Evolutionary conservation across 2,797 vertebrate species (phyloP), one percentile per base, ranked within the genome.

Genomic region (Paratrypauchen microcephalus): DNA sequence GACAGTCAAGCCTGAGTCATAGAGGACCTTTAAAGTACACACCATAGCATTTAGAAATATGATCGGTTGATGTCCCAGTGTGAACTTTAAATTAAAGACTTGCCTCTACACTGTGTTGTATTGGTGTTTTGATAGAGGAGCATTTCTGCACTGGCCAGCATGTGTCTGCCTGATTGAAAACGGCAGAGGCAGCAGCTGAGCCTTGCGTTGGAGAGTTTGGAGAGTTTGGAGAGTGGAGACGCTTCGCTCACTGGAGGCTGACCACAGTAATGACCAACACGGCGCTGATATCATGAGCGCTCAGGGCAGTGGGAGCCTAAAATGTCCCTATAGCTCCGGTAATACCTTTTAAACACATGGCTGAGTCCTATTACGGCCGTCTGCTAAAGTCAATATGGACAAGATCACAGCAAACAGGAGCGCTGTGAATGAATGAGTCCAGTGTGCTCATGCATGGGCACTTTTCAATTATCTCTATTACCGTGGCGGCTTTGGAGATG

Each of bases 101-200:
- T 26, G 54, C 54, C 1, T 12, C 54, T 5, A 1, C 54, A 9
- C 13, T 16, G 26, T 15, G 24, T 57, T 18, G 26, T 57, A 57
- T 48, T 26, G 23, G 23, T 73, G 70, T 73, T 73, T 77, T 78
- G 72, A 77, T n/a, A 21, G 28, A 56, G 54, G 66, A 77, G 57
- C 15, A 28, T 54, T 82, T 79, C 52, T 76, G 50, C 41, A 2
- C 23, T 18, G 15, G 23, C 45, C 69, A 55, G 73, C 86, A 86
- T 86, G 78, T 69, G 81, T 87, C 85, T 83, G 52, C 36, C 67
- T 68, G 62, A 72, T 74, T 75, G 75, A 66, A 83, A 81, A 74
- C 68, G 69, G 72, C 71, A 81, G 64, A 63, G 24, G 61, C 61
- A 52, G 77, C 5, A n/a, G 75, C 63, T 69, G 77, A 78, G 68